These are phyloP conservation scores for Mus caroli DNA, from an alignment of 2,797 vertebrate species.

Conservation along the genomic window DNA sequence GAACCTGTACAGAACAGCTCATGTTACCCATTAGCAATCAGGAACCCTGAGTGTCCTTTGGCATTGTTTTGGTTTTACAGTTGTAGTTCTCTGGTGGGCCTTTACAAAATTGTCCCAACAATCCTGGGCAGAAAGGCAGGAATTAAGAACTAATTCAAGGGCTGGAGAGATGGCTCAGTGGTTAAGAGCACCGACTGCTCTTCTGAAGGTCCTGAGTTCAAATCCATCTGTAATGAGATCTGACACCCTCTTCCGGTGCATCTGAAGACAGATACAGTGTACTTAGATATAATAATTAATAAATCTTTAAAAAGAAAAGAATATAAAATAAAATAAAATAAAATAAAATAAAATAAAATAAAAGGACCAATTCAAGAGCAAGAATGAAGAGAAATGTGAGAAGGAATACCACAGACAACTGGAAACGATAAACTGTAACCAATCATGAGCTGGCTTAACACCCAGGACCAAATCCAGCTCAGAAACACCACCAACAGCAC, in stretches of 20 bases:
- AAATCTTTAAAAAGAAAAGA: no score
- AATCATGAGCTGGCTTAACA: neutral
- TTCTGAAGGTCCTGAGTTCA: no score
- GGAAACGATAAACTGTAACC: neutral
- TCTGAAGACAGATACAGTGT: no score
- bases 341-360: no score
- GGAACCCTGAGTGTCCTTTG: neutral
- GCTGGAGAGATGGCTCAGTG: no score
- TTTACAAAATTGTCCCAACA: conserved; percentile 15
- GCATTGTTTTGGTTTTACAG: neutral
- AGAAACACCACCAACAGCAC: neutral
- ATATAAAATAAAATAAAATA: no score
- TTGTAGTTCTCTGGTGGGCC: neutral
- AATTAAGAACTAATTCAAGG: neutral
- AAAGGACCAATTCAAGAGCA: neutral
- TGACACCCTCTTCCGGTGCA: no score
- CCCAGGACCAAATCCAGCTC: neutral
- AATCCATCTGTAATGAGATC: no score
- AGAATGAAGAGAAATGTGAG: neutral
- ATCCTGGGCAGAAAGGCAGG: neutral
- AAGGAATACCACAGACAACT: neutral
- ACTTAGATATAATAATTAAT: no score
- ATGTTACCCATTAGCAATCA: neutral
- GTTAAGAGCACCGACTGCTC: no score
- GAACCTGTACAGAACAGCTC: neutral